Evolutionary conservation across 2,797 vertebrate genomes (phyloP), one percentile per base, ranked within the genome.

Genomic region (Clarias pachynema): DNA sequence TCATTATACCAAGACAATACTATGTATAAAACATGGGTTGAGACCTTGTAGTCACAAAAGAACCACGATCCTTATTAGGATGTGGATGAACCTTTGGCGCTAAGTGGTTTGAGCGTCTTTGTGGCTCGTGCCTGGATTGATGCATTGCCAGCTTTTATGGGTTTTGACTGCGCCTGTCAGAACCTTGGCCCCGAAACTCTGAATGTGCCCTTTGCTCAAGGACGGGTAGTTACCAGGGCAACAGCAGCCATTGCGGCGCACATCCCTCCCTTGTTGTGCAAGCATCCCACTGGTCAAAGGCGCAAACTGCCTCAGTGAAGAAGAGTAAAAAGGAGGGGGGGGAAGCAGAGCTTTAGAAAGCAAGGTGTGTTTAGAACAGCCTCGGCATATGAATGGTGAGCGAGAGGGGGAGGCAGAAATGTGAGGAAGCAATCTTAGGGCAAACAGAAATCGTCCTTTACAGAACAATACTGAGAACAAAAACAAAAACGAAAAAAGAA

Each of bases 201-300:
- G 79, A 93, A 94, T 40, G 86, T 65, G 89, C 88, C 93, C 94
- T 94, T 93, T 92, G 92, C 91, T 93, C 94, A 95, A 95, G 94
- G 94, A 95, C 95, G 89, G 92, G 84, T 89, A 86, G 95, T 95
- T 96, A 93, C 94, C 91, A 93, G 88, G 95, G 95, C 91, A 95
- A 95, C 95, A 82, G 86, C 89, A 92, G 91, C 92, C 83, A 92
- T 92, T 92, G 92, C 92, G 88, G 91, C 91, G 92, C 92, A 90
- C 88, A 93, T 90, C 91, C 87, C 91, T 63, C 70, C 89, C 91
- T 90, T 84, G 92, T 94, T 95, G 91, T 87, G 88, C 92, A 94
- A 93, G 94, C 92, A 91, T 93, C 90, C 91, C 86, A 85, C 82
- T 86, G 89, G 89, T 90, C 89, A 89, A 80, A 86, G 68, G 84